phyloP scores from a whole-genome alignment of 2,888 invertebrate species.

The Strigamia maritima region DNA sequence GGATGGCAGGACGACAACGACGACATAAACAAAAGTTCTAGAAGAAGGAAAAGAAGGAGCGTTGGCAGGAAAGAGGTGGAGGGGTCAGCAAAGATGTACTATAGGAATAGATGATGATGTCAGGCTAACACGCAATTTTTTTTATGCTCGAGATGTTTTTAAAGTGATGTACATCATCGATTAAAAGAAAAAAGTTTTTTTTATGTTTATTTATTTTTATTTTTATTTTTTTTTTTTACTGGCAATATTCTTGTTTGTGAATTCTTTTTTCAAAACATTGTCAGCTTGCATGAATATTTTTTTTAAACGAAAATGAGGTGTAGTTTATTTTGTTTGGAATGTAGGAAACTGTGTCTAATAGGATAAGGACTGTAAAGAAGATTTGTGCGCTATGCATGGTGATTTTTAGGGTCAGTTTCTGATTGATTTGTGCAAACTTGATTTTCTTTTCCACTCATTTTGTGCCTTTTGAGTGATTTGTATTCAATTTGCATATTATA shows the following conservation, averaged over 20 bases:
- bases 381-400: neutral
- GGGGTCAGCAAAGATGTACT: neutral
- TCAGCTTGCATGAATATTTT: no score
- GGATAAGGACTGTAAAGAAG: neutral
- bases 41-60: conserved; percentile 15
- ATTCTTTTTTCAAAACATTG: neutral
- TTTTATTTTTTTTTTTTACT: neutral
- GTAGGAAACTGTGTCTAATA: neutral
- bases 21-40: conserved; percentile 12
- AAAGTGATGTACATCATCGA: neutral
- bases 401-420: neutral
- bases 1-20: neutral
- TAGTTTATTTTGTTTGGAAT: neutral
- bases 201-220: neutral
- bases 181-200: neutral
- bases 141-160: neutral
- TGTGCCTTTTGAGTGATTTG: neutral
- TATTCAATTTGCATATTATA: neutral
- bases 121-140: conserved; percentile 1
- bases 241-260: neutral
- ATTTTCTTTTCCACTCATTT: conserved; percentile 10
- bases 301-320: neutral
- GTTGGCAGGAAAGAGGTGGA: neutral
- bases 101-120: neutral
- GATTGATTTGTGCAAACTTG: conserved; percentile 1